Evolutionary conservation across 2,888 invertebrate species (phyloP).

Genomic region (Mythimna ferrago): DNA sequence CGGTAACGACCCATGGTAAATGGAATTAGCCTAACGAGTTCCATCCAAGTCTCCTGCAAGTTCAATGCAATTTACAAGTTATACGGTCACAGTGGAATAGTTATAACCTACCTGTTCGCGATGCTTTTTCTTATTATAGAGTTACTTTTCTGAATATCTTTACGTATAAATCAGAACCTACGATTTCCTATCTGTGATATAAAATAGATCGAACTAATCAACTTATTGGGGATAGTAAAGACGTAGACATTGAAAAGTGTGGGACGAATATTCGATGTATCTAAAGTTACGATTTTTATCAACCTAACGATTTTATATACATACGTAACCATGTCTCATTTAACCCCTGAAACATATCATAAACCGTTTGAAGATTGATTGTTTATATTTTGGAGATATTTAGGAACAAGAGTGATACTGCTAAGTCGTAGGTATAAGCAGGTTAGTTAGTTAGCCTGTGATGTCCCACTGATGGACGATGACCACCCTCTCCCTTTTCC

Average conservation of each 20-base stretch:
- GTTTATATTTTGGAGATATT: background rate
- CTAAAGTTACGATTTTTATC: no score
- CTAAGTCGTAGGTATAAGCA: no score
- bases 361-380: background rate
- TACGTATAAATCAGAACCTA: background rate
- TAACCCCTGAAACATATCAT: background rate
- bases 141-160: background rate
- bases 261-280: no score
- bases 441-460: no score
- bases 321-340: background rate
- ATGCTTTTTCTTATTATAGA: background rate
- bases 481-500: no score
- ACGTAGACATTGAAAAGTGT: no score
- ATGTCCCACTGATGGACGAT: no score
- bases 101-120: background rate
- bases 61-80: slow-evolving; percentile 34
- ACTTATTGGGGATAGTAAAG: background rate
- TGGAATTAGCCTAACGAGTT: slow-evolving; percentile 47
- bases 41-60: slow-evolving; percentile 28
- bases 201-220: background rate
- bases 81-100: slow-evolving; percentile 10
- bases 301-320: background rate
- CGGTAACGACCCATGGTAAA: slow-evolving; percentile 22
- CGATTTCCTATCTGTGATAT: background rate
- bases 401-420: no score